Base-by-base conservation (phyloP, 2,113 vertebrate genomes). In the Erythrocebus patas region DNA sequence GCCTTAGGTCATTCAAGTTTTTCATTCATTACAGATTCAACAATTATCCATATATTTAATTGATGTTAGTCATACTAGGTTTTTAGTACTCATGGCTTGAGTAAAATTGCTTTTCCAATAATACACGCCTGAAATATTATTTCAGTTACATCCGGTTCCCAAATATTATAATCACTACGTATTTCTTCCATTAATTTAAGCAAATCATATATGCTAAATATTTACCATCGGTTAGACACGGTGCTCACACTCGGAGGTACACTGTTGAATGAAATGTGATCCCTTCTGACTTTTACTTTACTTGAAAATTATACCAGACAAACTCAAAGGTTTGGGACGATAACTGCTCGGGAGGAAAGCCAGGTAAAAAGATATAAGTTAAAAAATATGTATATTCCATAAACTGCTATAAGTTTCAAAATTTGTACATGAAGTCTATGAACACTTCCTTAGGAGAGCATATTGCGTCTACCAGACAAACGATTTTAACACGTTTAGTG, bases 21-120 rank as follows among this genome's bases (percentile, higher is more conserved):
- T 57, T 66, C n/a, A 78, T 94, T 94, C 45, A 66, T 83, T 95
- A 90, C 30, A 90, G 32, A 86, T 83, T 89, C 50, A 96, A 43
- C 35, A 55, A 64, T 87, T 94, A 96, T 64, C 40, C 25, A 92
- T 76, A n/a, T 73, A 90, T 52, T 78, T 25, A 96, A 96, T 90
- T 92, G 79, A 57, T 80, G 20, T 68, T 82, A 79, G 79, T 81
- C 13, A 81, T 90, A 75, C 45, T 73, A 90, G 59, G 87, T 38
- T 93, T 92, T 96, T 35, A n/a, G 48, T 3, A 86, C 50, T 89
- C 59, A 70, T 90, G 30, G 12, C 50, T 95, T 89, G 48, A 89
- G 10, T 85, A 94, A 88, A 92, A 45, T 94, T 91, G 70, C 70
- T 95, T 92, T 20, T 76, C 25, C 30, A 38, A n/a, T 66, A 88